Percentiles rank a stretch among this genome's conserved stretches.
Conservation (phyloP, 1,140 invertebrate species). For the Capitella teleta region DNA sequence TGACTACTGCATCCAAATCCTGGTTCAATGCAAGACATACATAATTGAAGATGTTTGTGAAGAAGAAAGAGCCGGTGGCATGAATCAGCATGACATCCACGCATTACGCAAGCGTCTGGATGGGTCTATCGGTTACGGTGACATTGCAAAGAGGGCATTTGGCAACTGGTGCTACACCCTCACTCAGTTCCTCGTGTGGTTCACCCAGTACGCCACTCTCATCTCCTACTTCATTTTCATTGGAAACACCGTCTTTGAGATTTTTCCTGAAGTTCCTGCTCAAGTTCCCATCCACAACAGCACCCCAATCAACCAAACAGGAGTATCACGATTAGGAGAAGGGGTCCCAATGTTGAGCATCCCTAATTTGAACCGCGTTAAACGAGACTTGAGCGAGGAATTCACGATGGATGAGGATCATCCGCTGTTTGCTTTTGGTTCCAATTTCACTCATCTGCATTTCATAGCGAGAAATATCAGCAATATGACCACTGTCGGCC, state of each 20-base stretch:
- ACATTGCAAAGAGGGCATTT: slow-evolving; percentile 25
- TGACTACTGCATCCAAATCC: slow-evolving; percentile 34
- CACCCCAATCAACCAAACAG: neutral
- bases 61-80: neutral
- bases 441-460: too few species aligned
- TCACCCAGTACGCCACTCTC: slow-evolving; percentile 37
- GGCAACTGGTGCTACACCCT: slow-evolving; percentile 19
- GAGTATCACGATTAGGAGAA: neutral
- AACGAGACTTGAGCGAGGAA: neutral
- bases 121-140: slow-evolving; percentile 27
- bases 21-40: slow-evolving; percentile 34
- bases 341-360: slow-evolving; percentile 1
- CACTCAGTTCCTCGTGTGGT: slow-evolving; percentile 1
- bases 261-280: neutral
- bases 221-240: slow-evolving; percentile 36
- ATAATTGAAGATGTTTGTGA: slow-evolving; percentile 19
- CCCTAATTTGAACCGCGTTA: neutral
- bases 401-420: neutral
- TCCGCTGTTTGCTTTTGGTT: too few species aligned
- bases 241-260: slow-evolving; percentile 26
- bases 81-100: neutral
- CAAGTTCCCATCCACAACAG: neutral
- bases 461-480: too few species aligned
- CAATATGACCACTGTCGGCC: neutral
- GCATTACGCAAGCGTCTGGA: slow-evolving; percentile 12